phyloP scores from a whole-genome alignment of 2,113 vertebrate species.

The Osmerus eperlanus region DNA sequence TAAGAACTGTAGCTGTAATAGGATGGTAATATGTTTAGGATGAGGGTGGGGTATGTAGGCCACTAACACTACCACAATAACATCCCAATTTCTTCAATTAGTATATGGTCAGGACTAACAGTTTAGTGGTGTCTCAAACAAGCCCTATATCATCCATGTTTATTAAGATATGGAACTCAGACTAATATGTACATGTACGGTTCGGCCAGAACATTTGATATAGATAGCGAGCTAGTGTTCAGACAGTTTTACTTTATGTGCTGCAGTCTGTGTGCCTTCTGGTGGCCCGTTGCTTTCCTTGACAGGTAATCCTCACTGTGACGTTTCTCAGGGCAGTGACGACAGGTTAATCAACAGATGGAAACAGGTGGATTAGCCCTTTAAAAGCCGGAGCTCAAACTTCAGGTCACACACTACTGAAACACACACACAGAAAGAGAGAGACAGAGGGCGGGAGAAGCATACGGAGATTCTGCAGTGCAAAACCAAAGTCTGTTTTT shows the following conservation, averaged over 20 bases:
- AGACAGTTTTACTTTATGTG: background rate
- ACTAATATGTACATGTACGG: background rate
- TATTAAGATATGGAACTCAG: background rate
- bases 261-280: slow-evolving; percentile 36
- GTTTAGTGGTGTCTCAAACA: too few species aligned
- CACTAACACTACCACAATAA: background rate
- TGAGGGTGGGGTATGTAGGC: too few species aligned
- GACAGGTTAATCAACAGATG: slow-evolving; percentile 69
- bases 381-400: slow-evolving; percentile 55
- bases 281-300: slow-evolving; percentile 37
- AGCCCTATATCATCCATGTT: too few species aligned
- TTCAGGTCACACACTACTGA: slow-evolving; percentile 17
- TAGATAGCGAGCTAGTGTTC: too few species aligned
- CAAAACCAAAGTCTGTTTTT: too few species aligned
- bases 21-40: too few species aligned
- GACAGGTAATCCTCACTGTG: slow-evolving; percentile 51
- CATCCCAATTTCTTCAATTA: background rate
- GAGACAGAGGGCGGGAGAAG: background rate
- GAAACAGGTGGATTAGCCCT: slow-evolving; percentile 70
- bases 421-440: slow-evolving; percentile 3
- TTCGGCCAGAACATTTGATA: background rate
- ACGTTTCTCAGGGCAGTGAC: slow-evolving; percentile 43
- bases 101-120: background rate
- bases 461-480: too few species aligned
- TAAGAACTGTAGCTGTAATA: too few species aligned